phyloP scores from a whole-genome alignment of 2,888 invertebrate genomes.

The Biston stratarius region DNA sequence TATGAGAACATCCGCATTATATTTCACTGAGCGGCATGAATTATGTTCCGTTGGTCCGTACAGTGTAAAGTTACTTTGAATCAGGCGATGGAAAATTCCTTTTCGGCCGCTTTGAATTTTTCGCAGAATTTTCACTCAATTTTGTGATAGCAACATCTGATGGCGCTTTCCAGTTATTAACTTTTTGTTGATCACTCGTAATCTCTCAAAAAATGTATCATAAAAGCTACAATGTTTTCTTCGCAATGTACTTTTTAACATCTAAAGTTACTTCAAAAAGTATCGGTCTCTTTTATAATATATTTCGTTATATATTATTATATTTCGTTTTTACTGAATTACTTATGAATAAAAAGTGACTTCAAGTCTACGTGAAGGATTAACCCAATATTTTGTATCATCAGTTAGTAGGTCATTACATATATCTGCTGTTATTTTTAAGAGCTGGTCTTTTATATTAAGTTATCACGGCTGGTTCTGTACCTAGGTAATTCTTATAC shows the following conservation, averaged over 20 bases:
- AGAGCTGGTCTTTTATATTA: too few species aligned
- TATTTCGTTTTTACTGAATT: too few species aligned
- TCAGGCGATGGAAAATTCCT: slow-evolving; percentile 67
- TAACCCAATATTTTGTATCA: too few species aligned
- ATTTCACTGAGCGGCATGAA: slow-evolving; percentile 79
- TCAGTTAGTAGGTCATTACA: too few species aligned
- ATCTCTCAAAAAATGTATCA: background rate
- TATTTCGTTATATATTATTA: too few species aligned
- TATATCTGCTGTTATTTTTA: too few species aligned
- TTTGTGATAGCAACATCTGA: slow-evolving; percentile 28
- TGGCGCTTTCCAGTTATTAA: slow-evolving; percentile 29
- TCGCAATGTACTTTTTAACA: background rate
- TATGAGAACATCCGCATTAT: slow-evolving; percentile 82
- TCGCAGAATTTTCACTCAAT: slow-evolving; percentile 38
- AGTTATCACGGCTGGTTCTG: too few species aligned
- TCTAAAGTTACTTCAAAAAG: background rate
- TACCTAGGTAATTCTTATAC: too few species aligned
- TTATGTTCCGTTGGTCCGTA: slow-evolving; percentile 72
- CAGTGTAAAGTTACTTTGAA: slow-evolving; percentile 73
- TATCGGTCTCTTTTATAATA: background rate
- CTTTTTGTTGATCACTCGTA: slow-evolving; percentile 17
- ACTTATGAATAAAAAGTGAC: too few species aligned
- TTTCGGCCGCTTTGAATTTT: slow-evolving; percentile 47
- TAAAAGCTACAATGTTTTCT: background rate
- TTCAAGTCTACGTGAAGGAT: too few species aligned